Evolutionary conservation across 1,140 invertebrate genomes (phyloP).

Genomic region (Mactra quadrangularis): DNA sequence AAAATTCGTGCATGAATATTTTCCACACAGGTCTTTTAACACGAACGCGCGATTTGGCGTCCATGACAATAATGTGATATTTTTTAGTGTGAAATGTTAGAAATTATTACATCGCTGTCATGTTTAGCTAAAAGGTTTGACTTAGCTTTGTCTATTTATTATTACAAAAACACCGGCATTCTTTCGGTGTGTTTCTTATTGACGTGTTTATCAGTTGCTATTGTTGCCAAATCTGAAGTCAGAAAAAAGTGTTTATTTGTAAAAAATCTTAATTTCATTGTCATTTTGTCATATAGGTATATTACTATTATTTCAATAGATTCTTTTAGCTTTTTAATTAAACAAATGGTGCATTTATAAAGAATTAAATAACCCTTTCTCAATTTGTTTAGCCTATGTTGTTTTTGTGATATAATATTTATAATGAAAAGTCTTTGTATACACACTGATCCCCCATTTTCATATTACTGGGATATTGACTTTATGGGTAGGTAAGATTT

Average conservation of each 20-base stretch:
- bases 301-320: conserved; percentile 2
- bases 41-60: too few species aligned
- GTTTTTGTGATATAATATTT: conserved; percentile 48
- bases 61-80: too few species aligned
- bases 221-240: conserved; percentile 14
- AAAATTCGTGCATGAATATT: too few species aligned
- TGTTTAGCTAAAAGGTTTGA: not conserved
- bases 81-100: too few species aligned
- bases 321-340: conserved; percentile 30
- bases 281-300: not conserved
- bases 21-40: too few species aligned
- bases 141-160: conserved; percentile 1
- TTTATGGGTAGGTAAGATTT: not conserved
- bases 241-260: conserved; percentile 27
- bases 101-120: too few species aligned
- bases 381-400: conserved; percentile 19
- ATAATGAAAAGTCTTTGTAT: conserved; percentile 21
- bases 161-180: conserved; percentile 18
- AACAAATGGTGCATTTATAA: conserved; percentile 57
- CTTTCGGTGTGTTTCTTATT: not conserved
- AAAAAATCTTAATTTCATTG: conserved; percentile 6
- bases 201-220: conserved; percentile 3
- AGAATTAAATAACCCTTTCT: conserved; percentile 10
- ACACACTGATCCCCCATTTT: conserved; percentile 53
- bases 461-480: conserved; percentile 47